phyloP scores from a whole-genome alignment of 2,888 invertebrate species.

The Nycteola revayana region DNA sequence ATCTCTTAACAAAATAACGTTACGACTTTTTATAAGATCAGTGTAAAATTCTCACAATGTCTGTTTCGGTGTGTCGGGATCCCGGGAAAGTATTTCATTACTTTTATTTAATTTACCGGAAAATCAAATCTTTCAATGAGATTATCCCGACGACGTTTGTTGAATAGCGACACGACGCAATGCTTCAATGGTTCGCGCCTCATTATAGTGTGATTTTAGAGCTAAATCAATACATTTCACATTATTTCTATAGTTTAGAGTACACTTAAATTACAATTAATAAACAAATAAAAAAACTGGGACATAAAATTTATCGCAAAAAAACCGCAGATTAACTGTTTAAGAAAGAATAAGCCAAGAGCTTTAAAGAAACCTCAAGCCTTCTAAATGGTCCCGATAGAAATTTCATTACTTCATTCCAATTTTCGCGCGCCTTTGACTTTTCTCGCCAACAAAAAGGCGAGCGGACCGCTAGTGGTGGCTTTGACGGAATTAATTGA shows the following conservation, averaged over 20 bases:
- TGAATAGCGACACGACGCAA: constrained; percentile 30
- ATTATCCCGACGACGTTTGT: constrained; percentile 66
- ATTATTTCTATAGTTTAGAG: constrained; percentile 2
- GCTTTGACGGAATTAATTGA: constrained; percentile 67
- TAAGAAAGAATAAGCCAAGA: constrained; percentile 28
- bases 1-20: too few relatives aligned
- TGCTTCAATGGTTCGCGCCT: constrained; percentile 47
- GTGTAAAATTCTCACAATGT: constrained; percentile 45
- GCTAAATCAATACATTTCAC: constrained; percentile 3
- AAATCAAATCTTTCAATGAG: constrained; percentile 79
- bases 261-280: too few relatives aligned
- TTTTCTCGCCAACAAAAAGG: constrained; percentile 49
- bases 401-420: constrained; percentile 57
- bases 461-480: constrained; percentile 38
- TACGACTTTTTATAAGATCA: background rate
- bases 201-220: constrained; percentile 29
- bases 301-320: constrained; percentile 2
- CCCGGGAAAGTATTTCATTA: constrained; percentile 72
- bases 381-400: constrained; percentile 45
- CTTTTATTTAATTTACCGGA: constrained; percentile 79
- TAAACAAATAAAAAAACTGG: too few relatives aligned
- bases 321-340: constrained; percentile 22
- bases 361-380: constrained; percentile 35
- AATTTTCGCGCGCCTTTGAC: constrained; percentile 53
- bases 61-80: constrained; percentile 42